Conservation (phyloP, 92 coral and sea anemone genomes). For the Muricea muricata region DNA sequence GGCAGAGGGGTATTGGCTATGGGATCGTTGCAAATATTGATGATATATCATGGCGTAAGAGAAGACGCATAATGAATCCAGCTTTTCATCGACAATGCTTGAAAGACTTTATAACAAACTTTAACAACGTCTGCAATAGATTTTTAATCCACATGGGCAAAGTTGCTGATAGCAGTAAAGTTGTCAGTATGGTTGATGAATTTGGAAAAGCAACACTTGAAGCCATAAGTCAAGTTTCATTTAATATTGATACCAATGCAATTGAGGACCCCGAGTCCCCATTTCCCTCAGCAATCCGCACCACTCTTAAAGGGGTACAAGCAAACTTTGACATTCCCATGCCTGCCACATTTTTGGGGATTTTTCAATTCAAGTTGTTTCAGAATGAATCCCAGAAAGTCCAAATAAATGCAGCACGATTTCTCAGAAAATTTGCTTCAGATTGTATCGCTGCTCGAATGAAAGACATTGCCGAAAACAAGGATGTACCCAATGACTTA, state of each 20-base stretch:
- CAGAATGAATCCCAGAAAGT: not conserved
- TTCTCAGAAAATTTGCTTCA: slow-evolving; percentile 69
- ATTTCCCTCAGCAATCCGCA: slow-evolving; percentile 69
- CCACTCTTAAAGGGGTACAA: slow-evolving; percentile 57
- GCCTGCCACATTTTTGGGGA: slow-evolving; percentile 58
- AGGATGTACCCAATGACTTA: slow-evolving; percentile 35
- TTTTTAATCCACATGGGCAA: slow-evolving; percentile 62
- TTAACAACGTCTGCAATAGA: slow-evolving; percentile 69
- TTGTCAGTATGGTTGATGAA: slow-evolving; percentile 71
- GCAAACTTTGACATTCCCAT: slow-evolving; percentile 51
- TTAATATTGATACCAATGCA: slow-evolving; percentile 67
- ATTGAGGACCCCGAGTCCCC: slow-evolving; percentile 64
- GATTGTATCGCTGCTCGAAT: slow-evolving; percentile 12
- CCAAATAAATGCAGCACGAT: slow-evolving; percentile 51
- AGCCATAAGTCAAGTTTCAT: slow-evolving; percentile 91
- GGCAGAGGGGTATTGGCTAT: slow-evolving; percentile 58
- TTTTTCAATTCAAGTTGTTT: slow-evolving; percentile 40
- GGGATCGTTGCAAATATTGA: slow-evolving; percentile 70
- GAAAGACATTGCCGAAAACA: slow-evolving; percentile 33
- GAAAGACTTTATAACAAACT: slow-evolving; percentile 76
- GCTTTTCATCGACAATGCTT: slow-evolving; percentile 85
- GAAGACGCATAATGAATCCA: slow-evolving; percentile 75
- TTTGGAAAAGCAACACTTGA: slow-evolving; percentile 81
- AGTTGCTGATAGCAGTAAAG: slow-evolving; percentile 61
- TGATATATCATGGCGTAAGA: slow-evolving; percentile 72